Base-by-base conservation (phyloP, 2,888 invertebrate genomes). In the Strigamia maritima region DNA sequence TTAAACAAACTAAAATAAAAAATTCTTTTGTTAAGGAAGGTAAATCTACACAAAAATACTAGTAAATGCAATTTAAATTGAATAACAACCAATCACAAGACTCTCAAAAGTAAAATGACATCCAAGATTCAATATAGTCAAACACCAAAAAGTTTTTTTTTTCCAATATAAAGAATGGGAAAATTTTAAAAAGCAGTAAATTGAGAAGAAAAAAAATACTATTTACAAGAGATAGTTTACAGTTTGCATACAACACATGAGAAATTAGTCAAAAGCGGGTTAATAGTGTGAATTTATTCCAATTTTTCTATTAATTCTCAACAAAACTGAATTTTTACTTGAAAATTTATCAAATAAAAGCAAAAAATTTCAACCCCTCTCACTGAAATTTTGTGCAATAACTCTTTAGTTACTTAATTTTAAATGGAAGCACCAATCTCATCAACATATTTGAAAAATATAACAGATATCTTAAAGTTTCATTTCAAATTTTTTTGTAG, bases 141-240 rank as follows among this genome's bases (percentile, higher is more conserved):
- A 22, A 60, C 60, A 60, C 22, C 19, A 19, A 60, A 60, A 60
- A 60, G 4, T 54, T 22, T 60, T 60, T 60, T 19, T 60, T 19
- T 16, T 44, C 40, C 40, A 44, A 44, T 44, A 60, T 60, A 24
- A 60, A 60, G 24, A 60, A 60, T 60, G 60, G n/a, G 60, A 10
- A 10, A 60, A 60, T 14, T 10, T 44, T 44, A 44, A 44, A 60
- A 60, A 60, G 60, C 60, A 60, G 40, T 44, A 8, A 60, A 60
- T 60, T 60, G 60, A 60, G 60, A 24, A 60, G n/a, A n/a, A 60
- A 54, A 54, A 49, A 49, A 60, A 6, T 44, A 44, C 60, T 60
- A 19, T 60, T 19, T 60, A 60, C 60, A 60, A 60, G 60, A 60
- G 60, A 60, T 60, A 60, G 60, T 60, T 60, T 60, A 60, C 60